Evolutionary conservation across 2,113 vertebrate genomes (phyloP).

Genomic region (Neogale vison): DNA sequence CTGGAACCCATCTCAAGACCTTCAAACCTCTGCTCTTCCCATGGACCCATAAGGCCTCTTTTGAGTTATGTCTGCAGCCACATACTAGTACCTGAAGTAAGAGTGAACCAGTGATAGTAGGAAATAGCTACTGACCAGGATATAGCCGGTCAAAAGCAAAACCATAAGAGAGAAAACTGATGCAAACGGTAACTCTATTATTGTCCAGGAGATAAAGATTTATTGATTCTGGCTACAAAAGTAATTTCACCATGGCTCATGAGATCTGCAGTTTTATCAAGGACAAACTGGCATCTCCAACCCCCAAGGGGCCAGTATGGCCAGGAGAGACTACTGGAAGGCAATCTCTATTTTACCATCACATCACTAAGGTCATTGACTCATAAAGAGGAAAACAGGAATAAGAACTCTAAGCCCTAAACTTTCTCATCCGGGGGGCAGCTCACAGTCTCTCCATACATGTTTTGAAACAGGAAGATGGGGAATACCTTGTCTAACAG

Average conservation of each 20-base stretch:
- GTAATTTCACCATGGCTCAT: background rate
- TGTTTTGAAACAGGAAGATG: background rate
- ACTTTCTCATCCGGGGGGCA: background rate
- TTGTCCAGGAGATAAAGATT: background rate
- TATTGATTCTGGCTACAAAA: background rate
- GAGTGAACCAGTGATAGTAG: background rate
- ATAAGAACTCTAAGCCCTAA: background rate
- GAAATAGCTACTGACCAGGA: background rate
- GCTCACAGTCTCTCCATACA: background rate
- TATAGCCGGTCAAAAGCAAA: background rate
- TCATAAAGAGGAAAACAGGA: background rate
- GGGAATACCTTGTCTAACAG: background rate
- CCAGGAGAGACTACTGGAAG: background rate
- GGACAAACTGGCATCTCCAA: background rate
- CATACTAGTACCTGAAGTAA: background rate
- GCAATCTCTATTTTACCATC: background rate
- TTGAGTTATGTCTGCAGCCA: background rate
- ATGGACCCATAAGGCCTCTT: background rate
- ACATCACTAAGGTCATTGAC: background rate
- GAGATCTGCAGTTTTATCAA: slow-evolving; percentile 1
- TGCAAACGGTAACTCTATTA: background rate
- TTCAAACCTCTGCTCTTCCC: background rate
- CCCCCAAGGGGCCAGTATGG: background rate
- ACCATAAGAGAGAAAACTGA: background rate
- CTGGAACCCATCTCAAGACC: background rate